These are phyloP conservation scores for Trichonephila clavipes DNA, from an alignment of 1,140 invertebrate genomes.

Conservation along the genomic window DNA sequence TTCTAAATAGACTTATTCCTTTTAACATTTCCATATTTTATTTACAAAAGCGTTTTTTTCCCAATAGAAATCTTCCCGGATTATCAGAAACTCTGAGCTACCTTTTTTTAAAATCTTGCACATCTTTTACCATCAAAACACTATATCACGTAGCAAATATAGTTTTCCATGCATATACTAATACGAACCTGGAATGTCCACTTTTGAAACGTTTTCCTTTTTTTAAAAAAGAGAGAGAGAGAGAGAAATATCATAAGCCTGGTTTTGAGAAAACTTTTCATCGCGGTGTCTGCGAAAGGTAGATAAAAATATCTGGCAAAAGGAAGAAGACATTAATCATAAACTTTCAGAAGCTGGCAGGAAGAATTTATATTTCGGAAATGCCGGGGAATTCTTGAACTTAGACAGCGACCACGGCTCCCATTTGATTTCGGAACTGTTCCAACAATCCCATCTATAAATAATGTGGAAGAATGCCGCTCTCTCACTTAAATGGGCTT, in stretches of 20 bases:
- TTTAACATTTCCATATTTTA: too few relatives aligned
- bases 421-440: not conserved
- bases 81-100: too few relatives aligned
- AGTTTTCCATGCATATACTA: not conserved
- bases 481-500: not conserved
- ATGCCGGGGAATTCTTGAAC: not conserved
- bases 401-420: not conserved
- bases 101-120: not conserved
- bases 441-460: constrained; percentile 9
- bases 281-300: not conserved
- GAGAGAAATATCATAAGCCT: not conserved
- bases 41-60: too few relatives aligned
- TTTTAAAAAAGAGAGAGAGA: not conserved
- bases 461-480: not conserved
- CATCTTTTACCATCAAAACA: not conserved
- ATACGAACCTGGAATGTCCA: not conserved
- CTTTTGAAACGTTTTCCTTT: not conserved
- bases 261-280: not conserved
- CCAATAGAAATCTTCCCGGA: too few relatives aligned
- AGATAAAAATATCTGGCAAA: not conserved
- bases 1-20: too few relatives aligned
- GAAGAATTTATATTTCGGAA: not conserved
- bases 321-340: not conserved
- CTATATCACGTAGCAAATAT: not conserved
- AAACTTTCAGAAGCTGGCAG: not conserved